Base-by-base conservation (phyloP, 2,797 vertebrate genomes). In the Thaleichthys pacificus region DNA sequence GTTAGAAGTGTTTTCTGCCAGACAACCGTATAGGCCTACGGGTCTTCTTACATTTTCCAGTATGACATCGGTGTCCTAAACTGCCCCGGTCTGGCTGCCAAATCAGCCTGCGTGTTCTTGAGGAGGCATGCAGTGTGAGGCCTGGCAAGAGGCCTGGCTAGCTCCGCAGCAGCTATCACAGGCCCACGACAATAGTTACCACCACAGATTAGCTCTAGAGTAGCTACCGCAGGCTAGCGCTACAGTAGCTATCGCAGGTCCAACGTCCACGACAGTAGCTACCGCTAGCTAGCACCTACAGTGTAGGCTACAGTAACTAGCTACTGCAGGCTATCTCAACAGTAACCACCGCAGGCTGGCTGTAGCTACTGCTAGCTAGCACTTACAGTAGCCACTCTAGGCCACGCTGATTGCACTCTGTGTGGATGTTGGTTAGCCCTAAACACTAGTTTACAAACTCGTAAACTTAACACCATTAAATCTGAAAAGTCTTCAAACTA, bases 31-130 rank as follows among this genome's bases (percentile, higher is more conserved):
- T 72, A 30, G 28, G 28, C 28, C 28, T 30, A 2, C 9, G 86
- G 80, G 83, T 92, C 90, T 74, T 77, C 75, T 91, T 93, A 90
- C 91, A 89, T 90, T 90, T 91, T 91, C 87, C 90, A 91, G 84
- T 80, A 72, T 80, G 84, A 88, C 82, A 77, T 75, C 77, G 69
- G 76, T 74, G 77, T 81, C 78, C 84, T 63, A 79, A 83, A 81
- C 86, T 86, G 77, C 80, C 77, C 79, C 5, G n/a, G 71, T 66
- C 60, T 71, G 70, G 68, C 80, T 88, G 87, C 88, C 87, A 89
- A 84, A 82, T 75, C 75, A 76, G 75, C 80, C 84, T 76, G 75
- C 76, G 8, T 85, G 78, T 84, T 83, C 79, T 82, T 22, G 69
- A 58, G 76, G 76, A 80, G 74, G 78, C 78, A 75, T 70, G 78